Conservation (phyloP, 2,113 vertebrate genomes). For the Hylia prasina region DNA sequence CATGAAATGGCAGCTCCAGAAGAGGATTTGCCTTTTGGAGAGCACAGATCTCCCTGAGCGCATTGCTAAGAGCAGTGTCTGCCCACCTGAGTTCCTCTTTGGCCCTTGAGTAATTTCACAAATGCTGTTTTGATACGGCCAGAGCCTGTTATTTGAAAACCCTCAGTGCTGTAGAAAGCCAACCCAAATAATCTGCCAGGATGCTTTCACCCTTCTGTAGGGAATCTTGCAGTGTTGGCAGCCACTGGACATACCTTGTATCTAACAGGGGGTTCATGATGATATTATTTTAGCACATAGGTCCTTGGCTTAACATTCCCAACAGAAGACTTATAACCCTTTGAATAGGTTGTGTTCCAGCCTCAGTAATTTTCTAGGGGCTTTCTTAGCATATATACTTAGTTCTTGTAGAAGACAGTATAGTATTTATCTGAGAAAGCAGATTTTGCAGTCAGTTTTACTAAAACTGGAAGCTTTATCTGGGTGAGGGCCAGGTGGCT, state of each 20-base stretch:
- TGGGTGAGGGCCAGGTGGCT: not conserved
- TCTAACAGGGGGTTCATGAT: not conserved
- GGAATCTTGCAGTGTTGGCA: not conserved
- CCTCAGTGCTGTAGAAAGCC: not conserved
- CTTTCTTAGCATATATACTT: not conserved
- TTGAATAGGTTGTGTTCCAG: not conserved
- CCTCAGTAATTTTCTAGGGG: not conserved
- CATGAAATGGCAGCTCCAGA: not conserved
- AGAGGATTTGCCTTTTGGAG: not conserved
- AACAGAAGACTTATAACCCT: not conserved
- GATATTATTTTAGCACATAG: not conserved
- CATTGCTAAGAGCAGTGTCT: not conserved
- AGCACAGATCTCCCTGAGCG: not conserved
- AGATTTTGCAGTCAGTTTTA: not conserved
- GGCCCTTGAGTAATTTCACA: not conserved
- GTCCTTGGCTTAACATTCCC: not conserved
- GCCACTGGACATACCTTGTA: not conserved
- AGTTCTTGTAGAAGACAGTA: not conserved
- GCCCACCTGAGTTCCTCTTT: not conserved
- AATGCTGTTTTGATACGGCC: not conserved
- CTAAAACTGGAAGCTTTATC: not conserved
- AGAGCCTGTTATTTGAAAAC: not conserved
- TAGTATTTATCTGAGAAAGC: not conserved
- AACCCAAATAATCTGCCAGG: not conserved
- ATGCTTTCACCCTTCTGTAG: fast-evolving